Evolutionary conservation across 2,888 invertebrate genomes (phyloP).

Genomic region (Sinhomidia bicolor): DNA sequence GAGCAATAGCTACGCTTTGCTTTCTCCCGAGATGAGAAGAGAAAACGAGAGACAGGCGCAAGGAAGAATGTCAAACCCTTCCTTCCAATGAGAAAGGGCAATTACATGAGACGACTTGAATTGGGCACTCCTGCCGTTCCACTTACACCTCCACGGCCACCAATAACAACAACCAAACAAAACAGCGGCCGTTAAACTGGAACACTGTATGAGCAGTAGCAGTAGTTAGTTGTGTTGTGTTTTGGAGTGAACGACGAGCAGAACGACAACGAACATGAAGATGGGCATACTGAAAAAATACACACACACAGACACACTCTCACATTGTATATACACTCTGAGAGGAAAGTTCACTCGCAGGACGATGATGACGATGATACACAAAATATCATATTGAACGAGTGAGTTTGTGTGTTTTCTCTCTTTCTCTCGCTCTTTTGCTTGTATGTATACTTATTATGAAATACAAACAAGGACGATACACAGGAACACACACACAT

Average conservation of each 20-base stretch:
- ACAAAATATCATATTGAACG: slow-evolving; percentile 37
- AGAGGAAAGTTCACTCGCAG: slow-evolving; percentile 5
- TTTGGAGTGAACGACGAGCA: slow-evolving; percentile 4
- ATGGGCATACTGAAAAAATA: background rate
- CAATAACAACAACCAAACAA: slow-evolving; percentile 76
- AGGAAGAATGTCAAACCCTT: slow-evolving; percentile 79
- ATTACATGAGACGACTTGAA: slow-evolving; percentile 78
- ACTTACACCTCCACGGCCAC: slow-evolving; percentile 75
- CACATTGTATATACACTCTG: too few species aligned
- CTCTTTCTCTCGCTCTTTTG: background rate
- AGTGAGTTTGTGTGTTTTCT: background rate
- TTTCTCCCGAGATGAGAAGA: slow-evolving; percentile 61
- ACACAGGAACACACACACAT: slow-evolving; percentile 55
- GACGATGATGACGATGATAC: slow-evolving; percentile 2
- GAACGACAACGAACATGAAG: slow-evolving; percentile 4
- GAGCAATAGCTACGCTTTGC: slow-evolving; percentile 7
- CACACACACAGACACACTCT: slow-evolving; percentile 25
- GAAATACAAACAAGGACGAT: slow-evolving; percentile 70
- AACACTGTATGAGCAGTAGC: slow-evolving; percentile 60
- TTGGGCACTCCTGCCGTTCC: slow-evolving; percentile 76
- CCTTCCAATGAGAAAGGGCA: slow-evolving; percentile 79
- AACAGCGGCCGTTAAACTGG: slow-evolving; percentile 62
- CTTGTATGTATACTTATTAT: slow-evolving; percentile 46
- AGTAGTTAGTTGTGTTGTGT: slow-evolving; percentile 51
- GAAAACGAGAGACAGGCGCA: slow-evolving; percentile 79